Base-by-base conservation (phyloP, 1,140 invertebrate genomes). In the Epicauta chinensis region DNA sequence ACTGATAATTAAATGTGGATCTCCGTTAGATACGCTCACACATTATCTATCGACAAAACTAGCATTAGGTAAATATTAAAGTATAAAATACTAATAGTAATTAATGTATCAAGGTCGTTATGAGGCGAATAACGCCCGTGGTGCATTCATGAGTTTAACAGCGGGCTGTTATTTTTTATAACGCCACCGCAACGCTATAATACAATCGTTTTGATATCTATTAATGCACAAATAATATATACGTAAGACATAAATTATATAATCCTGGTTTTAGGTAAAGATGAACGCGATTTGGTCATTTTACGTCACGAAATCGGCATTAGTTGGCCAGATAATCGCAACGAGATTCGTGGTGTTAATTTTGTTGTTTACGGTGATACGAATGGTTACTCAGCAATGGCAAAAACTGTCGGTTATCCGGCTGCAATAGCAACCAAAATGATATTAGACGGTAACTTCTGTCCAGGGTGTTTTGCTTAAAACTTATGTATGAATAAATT, bases 361-460 rank as follows among this genome's bases (percentile, higher is more conserved):
- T 81, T 99, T 70, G 91, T 98, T 0, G 83, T 87, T 23, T 97
- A 99, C 62, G 97, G 97, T 0, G 87, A 96, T 41, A 70, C 74
- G 4, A 74, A 80, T 52, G 87, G 90, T 11, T 90, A 91, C 66
- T 97, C 94, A 0, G 97, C 97, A 3, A 99, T 99, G 97, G 92
- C 96, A 1, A 85, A 91, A 63, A 97, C 93, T 12, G 97, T 99
- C 4, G 96, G 97, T 3, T 87, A 95, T 64, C 96, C 97, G 0
- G 84, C 91, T 3, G 97, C 92, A 4, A 98, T 99, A 62, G 92
- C 95, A 3, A 83, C 91, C 0, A 94, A 97, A 73, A 99, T 99
- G 97, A 81, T 99, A 17, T 74, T 98, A 3, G 91, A 97, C 73
- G 94, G 90, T 91, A 74, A 10, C 6, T 31, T 13, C 12, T n/a